Evolutionary conservation across 2,113 vertebrate species (phyloP), one percentile per base, ranked within the genome.

Genomic region (Tautogolabrus adspersus): DNA sequence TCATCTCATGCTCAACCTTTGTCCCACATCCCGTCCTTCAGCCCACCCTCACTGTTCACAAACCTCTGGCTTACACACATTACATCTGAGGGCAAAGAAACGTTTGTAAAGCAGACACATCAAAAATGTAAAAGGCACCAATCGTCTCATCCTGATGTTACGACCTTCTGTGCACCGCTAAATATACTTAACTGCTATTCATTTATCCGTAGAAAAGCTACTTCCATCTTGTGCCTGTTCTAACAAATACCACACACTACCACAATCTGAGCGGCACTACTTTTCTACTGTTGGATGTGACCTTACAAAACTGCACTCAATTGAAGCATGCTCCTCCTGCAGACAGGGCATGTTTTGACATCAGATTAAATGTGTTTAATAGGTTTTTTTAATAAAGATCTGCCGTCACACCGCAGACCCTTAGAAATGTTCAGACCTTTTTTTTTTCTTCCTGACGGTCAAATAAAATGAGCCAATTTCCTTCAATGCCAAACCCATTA

Each of bases 401-500:
- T 49, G 46, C 57, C 30, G 8, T 70, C 47, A 62, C 62, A 69
- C 22, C 0, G 5, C 22, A 42, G 57, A 23, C n/a, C 55, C 54
- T 62, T 18, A 56, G 3, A 84, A 83, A 75, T 62, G 44, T 74
- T 51, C 52, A 54, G 52, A 22, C 52, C 40, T 74, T 9, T 70
- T 59, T 72, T 69, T 72, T 26, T 26, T 26, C 30, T 34, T 34
- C 6, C 75, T 72, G 59, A 84, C 59, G 37, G 51, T 74, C 52
- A 85, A 84, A 91, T 68, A 87, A 90, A 92, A 90, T 47, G 77
- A 91, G 77, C 79, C 84, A 90, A 91, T 93, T 93, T 89, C 56
- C 75, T 82, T 91, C 80, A 91, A 89, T 85, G 88, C 72, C 82
- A 77, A 75, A 79, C 77, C 88, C 90, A 93, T 92, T 92, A 91